Evolutionary conservation across 1,140 invertebrate genomes (phyloP), one percentile per base, ranked within the genome.

Genomic region (Bombus affinis): DNA sequence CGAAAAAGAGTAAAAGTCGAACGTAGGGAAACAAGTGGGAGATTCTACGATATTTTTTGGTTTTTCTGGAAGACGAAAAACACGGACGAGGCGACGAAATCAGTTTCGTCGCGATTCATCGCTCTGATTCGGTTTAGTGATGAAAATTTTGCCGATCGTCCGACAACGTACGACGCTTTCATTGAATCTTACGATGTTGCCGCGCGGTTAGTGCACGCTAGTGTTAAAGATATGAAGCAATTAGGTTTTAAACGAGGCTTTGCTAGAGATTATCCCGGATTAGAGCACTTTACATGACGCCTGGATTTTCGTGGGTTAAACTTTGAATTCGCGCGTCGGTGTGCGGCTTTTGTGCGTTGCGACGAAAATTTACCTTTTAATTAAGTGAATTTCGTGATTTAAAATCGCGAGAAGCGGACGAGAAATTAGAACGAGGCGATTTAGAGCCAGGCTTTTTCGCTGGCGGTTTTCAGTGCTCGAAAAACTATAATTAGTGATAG

Each of bases 191-290:
- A 39, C 59, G 18, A 62, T 77, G 28, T 35, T 65, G 57, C n/a
- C 1, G 57, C 25, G 57, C 28, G 75, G 75, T 32, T 78, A 32
- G 57, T 25, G 57, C 28, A 32, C 37, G 57, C 75, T 57, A 12
- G 37, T 59, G 74, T 65, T 65, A n/a, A 65, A 76, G 47, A 65
- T 78, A 78, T 25, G 75, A 37, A 65, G 57, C 75, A 78, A 78
- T 78, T 78, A 65, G 57, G 75, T 65, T 78, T 78, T 78, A 78
- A 78, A 78, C 57, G 75, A 42, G 57, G 75, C 53, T 78, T 78
- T 65, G 75, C 65, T 35, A n/a, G 28, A 42, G 75, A 78, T 78
- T 78, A 78, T 35, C 42, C 57, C 3, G 75, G 75, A 78, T 78
- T 65, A 78, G 28, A 18, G 22, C 57, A 42, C 57, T 78, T 32